Evolutionary conservation across 2,797 vertebrate genomes (phyloP).

Genomic region (Neosilurus hyrtlii): DNA sequence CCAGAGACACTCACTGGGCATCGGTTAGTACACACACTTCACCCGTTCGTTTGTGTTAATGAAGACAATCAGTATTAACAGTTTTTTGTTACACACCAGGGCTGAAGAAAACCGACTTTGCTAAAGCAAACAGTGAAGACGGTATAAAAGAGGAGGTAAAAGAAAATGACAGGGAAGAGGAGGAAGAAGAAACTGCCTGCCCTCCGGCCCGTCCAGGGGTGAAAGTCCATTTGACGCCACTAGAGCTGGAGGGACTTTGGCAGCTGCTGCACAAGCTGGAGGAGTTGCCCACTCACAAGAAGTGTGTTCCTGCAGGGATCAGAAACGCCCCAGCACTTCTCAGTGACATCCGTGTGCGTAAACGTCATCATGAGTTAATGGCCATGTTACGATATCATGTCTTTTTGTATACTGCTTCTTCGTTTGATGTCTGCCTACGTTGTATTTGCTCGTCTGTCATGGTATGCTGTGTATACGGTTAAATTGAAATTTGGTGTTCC

Average conservation of each 20-base stretch:
- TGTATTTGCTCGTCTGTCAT: not conserved
- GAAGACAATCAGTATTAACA: rapidly evolving
- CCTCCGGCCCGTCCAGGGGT: conserved; percentile 50
- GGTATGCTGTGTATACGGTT: not conserved
- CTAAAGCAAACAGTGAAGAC: conserved; percentile 55
- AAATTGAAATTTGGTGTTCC: not conserved
- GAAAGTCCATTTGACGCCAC: conserved; percentile 78
- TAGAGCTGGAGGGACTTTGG: conserved; percentile 91
- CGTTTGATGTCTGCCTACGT: not conserved
- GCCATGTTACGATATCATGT: too few relatives aligned
- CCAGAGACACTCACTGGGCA: conserved; percentile 90
- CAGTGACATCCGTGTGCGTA: conserved; percentile 82
- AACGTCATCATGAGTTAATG: not conserved
- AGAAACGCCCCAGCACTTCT: conserved; percentile 85
- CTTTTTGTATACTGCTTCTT: not conserved
- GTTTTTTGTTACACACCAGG: conserved; percentile 66
- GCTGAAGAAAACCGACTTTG: conserved; percentile 75
- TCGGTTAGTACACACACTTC: conserved; percentile 75
- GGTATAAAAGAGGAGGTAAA: conserved; percentile 48
- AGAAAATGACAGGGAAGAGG: conserved; percentile 35
- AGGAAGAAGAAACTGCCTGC: conserved; percentile 44
- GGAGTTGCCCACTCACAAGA: conserved; percentile 88
- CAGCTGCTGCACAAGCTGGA: conserved; percentile 92
- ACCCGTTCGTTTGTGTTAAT: not conserved
- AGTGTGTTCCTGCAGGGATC: conserved; percentile 91